A percentile compares a stretch with the other conserved stretches of the same genome.
Conservation (phyloP, 2,797 vertebrate genomes). For the Pagetopsis macropterus region DNA sequence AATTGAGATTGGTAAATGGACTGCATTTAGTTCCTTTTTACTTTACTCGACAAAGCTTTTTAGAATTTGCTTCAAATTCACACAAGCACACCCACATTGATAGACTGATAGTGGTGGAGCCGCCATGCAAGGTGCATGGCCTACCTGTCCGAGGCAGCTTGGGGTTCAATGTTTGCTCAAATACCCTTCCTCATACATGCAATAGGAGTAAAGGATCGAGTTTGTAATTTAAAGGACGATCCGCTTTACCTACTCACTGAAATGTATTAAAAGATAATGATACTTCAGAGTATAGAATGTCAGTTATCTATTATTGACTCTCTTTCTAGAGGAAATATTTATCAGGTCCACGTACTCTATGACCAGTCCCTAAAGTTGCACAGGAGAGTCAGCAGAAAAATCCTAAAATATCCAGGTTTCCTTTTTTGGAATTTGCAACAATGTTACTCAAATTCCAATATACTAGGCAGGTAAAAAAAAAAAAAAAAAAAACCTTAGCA, state of each 20-base stretch:
- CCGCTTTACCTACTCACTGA: neutral
- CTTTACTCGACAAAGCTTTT: neutral
- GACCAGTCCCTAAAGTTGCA: neutral
- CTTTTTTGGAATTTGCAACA: neutral
- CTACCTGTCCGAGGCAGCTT: no score
- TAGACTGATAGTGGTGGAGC: neutral
- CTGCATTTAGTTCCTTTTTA: neutral
- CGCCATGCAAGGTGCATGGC: neutral
- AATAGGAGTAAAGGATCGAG: neutral
- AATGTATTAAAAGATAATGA: neutral
- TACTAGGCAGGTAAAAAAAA: neutral
- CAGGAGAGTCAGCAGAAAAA: neutral
- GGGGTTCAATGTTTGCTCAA: neutral
- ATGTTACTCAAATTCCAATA: neutral
- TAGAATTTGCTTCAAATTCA: neutral
- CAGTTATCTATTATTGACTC: constrained; percentile 5
- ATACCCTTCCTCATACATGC: neutral
- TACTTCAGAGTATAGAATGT: neutral
- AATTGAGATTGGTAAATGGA: constrained; percentile 1
- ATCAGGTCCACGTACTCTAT: neutral
- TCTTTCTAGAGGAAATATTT: neutral
- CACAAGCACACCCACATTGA: neutral
- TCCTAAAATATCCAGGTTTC: neutral
- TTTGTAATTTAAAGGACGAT: neutral
- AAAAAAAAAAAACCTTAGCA: neutral